These are phyloP conservation scores for Chamaetylas fuelleborni DNA, from an alignment of 2,113 vertebrate genomes.

Conservation along the genomic window DNA sequence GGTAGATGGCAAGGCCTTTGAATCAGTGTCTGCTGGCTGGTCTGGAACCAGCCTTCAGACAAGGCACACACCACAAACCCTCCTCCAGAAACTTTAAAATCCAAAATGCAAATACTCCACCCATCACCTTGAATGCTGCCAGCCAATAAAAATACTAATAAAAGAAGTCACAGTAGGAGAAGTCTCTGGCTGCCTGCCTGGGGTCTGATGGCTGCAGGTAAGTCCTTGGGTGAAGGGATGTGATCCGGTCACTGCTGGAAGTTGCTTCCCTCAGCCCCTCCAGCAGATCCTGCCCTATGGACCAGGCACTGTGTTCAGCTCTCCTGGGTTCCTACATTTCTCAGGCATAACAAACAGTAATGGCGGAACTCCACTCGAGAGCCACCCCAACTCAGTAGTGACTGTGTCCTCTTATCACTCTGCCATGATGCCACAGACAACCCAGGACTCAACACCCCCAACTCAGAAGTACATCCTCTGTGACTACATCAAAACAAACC, in stretches of 20 bases:
- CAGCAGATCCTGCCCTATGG: accelerated
- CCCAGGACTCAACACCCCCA: not conserved
- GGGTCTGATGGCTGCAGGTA: not conserved
- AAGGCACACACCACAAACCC: not conserved
- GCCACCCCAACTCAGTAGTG: not conserved
- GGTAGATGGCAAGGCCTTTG: not conserved
- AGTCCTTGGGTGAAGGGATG: not conserved
- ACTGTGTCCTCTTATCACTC: not conserved
- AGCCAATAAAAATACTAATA: not conserved
- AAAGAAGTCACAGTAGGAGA: not conserved
- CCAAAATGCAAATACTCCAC: not conserved
- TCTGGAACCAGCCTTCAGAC: not conserved
- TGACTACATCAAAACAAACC: not conserved
- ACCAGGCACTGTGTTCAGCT: accelerated
- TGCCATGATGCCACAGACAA: accelerated
- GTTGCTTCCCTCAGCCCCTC: not conserved
- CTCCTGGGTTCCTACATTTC: accelerated
- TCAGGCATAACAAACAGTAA: accelerated
- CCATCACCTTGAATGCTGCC: not conserved
- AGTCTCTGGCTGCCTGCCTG: not conserved
- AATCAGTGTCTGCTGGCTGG: not conserved
- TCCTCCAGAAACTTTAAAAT: not conserved
- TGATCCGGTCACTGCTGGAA: accelerated
- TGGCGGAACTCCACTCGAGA: not conserved
- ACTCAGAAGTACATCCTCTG: not conserved